Base-by-base conservation (phyloP, 2,113 vertebrate genomes). In the Aegithalos caudatus region DNA sequence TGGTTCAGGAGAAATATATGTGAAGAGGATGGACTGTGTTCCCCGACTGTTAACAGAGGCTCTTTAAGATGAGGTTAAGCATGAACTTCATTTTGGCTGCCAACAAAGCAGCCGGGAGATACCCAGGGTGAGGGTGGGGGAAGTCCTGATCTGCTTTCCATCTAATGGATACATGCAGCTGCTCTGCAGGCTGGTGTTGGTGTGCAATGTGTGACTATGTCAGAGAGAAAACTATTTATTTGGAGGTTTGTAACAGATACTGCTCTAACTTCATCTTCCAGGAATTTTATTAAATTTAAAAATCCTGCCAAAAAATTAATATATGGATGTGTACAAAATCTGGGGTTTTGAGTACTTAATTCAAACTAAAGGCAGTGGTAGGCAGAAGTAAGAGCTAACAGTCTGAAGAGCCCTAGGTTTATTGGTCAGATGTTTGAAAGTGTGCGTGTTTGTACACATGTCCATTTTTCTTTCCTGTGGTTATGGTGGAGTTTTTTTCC, bases 201-300 rank as follows among this genome's bases (percentile, higher is more conserved):
- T 86, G 71, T 60, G 61, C 38, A 47, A 29, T 21, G 22, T 44
- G 35, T 61, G 62, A 70, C 64, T 72, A 3, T 90, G 92, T 73
- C n/a, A 50, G 38, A 51, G 42, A 62, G 51, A 80, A 93, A 88
- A 48, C n/a, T 33, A 42, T 60, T 29, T 78, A 60, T 93, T 82
- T 73, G 77, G 60, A 69, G 15, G 53, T 58, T 78, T 94, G 86
- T 86, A 85, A 91, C 72, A 96, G 92, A 81, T 93, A 57, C 24
- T 95, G 72, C 80, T 97, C 94, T 93, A 94, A 86, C 88, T 96
- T 94, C 51, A 94, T 95, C 86, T 93, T 89, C 88, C 92, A 92
- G 96, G 96, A 97, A 96, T 96, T 78, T 80, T 88, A 92, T 86
- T 94, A 89, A 83, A 90, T 90, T 78, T 77, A 80, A 90, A 91